phyloP scores from a whole-genome alignment of 2,113 vertebrate species.

The Pachycephala philippinensis region DNA sequence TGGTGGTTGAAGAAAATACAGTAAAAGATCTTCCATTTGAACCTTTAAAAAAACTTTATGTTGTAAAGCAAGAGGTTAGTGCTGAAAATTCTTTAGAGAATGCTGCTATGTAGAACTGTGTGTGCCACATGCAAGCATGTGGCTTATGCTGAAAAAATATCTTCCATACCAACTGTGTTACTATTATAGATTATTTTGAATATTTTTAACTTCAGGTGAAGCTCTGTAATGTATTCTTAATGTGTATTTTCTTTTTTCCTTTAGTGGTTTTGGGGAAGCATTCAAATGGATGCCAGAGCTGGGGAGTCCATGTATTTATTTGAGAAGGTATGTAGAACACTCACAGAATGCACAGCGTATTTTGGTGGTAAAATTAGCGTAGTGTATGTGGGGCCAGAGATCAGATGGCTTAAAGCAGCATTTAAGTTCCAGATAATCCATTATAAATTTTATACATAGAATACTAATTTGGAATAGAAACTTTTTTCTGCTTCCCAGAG shows the following conservation, averaged over 20 bases:
- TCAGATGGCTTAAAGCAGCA: not conserved
- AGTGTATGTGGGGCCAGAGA: not conserved
- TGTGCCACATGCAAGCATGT: not conserved
- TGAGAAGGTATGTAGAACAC: constrained; percentile 82
- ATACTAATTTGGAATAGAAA: not conserved
- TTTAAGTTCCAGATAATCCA: not conserved
- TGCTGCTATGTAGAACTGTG: not conserved
- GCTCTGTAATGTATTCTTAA: not conserved
- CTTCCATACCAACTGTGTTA: not conserved
- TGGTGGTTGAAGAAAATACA: constrained; percentile 92
- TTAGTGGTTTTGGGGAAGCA: constrained; percentile 99
- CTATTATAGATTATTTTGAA: not conserved
- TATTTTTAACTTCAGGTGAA: not conserved
- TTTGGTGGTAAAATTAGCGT: not conserved
- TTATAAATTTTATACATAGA: not conserved
- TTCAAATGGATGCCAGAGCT: constrained; percentile 98
- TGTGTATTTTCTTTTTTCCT: not conserved
- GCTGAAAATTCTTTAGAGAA: not conserved
- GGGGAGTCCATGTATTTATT: constrained; percentile 97
- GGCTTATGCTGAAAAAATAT: not conserved
- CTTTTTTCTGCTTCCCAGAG: not conserved
- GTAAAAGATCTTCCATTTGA: constrained; percentile 90
- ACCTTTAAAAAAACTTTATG: constrained; percentile 84
- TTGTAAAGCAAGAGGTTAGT: constrained; percentile 97
- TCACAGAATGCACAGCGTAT: accelerated